Percentiles rank a stretch among this genome's conserved stretches.
phyloP scores from a whole-genome alignment of 2,888 invertebrate genomes.

The Rambutsinella grinnellia region DNA sequence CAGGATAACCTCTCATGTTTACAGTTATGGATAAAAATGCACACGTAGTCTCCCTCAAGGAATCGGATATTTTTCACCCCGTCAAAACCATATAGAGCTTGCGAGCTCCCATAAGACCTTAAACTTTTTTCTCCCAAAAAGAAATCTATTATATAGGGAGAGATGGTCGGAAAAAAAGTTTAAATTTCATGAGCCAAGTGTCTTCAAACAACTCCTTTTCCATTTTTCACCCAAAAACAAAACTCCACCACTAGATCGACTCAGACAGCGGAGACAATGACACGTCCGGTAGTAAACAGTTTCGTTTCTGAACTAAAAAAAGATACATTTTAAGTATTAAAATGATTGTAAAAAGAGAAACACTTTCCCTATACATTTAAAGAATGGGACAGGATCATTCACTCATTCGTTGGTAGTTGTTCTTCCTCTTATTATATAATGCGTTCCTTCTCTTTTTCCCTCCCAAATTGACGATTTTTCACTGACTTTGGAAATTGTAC shows the following conservation, averaged over 20 bases:
- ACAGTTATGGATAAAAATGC: conserved; percentile 65
- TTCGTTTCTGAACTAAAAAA: too few relatives aligned
- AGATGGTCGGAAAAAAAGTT: conserved; percentile 16
- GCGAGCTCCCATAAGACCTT: conserved; percentile 48
- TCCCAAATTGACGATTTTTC: conserved; percentile 67
- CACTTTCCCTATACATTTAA: too few relatives aligned
- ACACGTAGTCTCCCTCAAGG: conserved; percentile 61
- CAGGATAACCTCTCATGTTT: conserved; percentile 26
- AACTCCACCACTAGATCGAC: conserved; percentile 41
- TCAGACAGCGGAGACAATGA: conserved; percentile 21
- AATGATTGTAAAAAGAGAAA: background rate
- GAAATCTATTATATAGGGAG: background rate
- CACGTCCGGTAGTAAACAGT: conserved; percentile 14
- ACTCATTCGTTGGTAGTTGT: background rate
- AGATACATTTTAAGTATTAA: too few relatives aligned
- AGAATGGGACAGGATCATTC: background rate
- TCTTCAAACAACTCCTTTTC: conserved; percentile 21
- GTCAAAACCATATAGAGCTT: conserved; percentile 56
- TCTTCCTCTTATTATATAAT: background rate
- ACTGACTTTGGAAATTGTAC: conserved; percentile 65
- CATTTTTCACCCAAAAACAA: conserved; percentile 41
- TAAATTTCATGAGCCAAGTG: conserved; percentile 16
- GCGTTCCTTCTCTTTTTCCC: conserved; percentile 54
- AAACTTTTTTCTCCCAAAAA: conserved; percentile 33
- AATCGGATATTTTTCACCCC: conserved; percentile 65